Evolutionary conservation across 2,797 vertebrate species (phyloP), one percentile per base, ranked within the genome.

Genomic region (Leptatherina wallacei): DNA sequence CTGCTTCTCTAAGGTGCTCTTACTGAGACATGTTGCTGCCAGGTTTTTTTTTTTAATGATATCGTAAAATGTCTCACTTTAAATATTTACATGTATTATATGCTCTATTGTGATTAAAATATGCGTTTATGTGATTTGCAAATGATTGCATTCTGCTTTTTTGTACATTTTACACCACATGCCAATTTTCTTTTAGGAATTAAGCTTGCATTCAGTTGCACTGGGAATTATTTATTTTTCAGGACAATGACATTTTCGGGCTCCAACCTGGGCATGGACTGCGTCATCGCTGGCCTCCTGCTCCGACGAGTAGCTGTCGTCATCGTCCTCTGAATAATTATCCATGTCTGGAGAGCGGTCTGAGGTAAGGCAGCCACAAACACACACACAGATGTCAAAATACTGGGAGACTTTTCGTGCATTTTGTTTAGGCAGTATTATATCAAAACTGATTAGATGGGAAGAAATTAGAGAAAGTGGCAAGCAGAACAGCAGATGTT

Each of bases 301-400:
- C 63, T 94, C 94, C 3, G 95, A 95, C 0, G 95, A 95, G 71
- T 95, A 95, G 85, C 95, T 95, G 88, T 95, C 95, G 40, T 96
- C 95, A 32, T 96, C 95, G 49, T 95, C 95, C 85, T 95, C 95
- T 1, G 95, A 95, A 81, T 95, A 95, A 85, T 95, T 95, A 76
- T 95, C 94, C 89, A 95, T 93, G 77, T 95, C 94, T 64, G 95
- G 95, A 61, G 94, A 95, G 56, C 94, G 94, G 88, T 94, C 93
- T 95, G 83, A 75, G 32, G 54, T 14, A 57, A 58, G 66, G 13
- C 33, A 27, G 33, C 2, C 27, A 29, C 72, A 35, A 82, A 59
- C 75, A 85, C 47, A 83, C 13, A 62, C 24, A 71, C 13, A 72
- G 40, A 71, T 47, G 47, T 75, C 44, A 75, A 67, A 61, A 83